Evolutionary conservation across 2,113 vertebrate species (phyloP), one percentile per base, ranked within the genome.

Genomic region (Tinamus guttatus): DNA sequence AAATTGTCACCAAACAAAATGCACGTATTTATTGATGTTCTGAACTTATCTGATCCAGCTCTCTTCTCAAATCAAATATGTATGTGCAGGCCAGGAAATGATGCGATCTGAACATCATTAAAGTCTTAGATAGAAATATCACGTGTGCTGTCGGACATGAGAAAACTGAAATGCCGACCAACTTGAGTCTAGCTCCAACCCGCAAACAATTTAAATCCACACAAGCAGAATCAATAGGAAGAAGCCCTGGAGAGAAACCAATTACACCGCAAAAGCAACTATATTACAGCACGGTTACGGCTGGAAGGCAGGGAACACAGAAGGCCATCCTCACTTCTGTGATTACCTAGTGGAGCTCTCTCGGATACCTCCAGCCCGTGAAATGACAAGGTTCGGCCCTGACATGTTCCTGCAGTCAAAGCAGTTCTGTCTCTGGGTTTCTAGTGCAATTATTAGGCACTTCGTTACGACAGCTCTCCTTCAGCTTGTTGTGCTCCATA

Each of bases 171-270:
- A 77, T 38, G 63, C 88, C 81, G 74, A 81, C 90, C 95, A 91
- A 97, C 89, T 75, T 36, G 70, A 93, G 87, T n/a, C 94, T 93
- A 85, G 89, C 83, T 93, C 94, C 77, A 94, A 60, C 89, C 75
- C 4, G n/a, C 90, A 95, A 95, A 93, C 88, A 90, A 84, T 94
- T 96, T 93, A 95, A 95, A 96, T 78, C 92, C 92, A 92, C 94
- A 85, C 87, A 90, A 89, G 82, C 78, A 96, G 90, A 96, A 96
- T 97, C 94, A 95, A 96, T 95, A 95, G 93, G 93, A 96, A 96
- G 93, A 90, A 94, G 81, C 88, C 93, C 96, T 94, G 95, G 94
- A 95, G 95, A 96, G 95, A 96, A 96, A 96, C 94, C 95, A 97
- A 96, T 97, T 96, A 96, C 90, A 89, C 81, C 69, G 84, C 90